Conservation (phyloP, 2,797 vertebrate species). For the Benthosema pterotum region DNA sequence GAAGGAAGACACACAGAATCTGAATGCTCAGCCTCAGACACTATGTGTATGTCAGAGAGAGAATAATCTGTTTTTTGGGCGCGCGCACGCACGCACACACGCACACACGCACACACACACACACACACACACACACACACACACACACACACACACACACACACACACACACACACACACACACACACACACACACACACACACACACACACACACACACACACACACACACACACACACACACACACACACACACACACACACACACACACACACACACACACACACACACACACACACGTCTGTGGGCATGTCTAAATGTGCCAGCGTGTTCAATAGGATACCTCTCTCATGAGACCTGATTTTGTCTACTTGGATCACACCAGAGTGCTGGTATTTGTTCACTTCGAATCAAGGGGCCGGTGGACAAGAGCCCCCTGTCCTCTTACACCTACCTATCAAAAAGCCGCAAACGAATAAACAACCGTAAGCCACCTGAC, state of each 20-base stretch:
- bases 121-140: too few species aligned
- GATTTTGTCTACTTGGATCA: constrained; percentile 74
- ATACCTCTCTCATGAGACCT: constrained; percentile 46
- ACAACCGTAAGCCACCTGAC: constrained; percentile 58
- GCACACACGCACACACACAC: too few species aligned
- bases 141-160: too few species aligned
- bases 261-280: too few species aligned
- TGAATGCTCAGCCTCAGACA: constrained; percentile 37
- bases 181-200: too few species aligned
- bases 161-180: too few species aligned
- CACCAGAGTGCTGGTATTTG: constrained; percentile 49
- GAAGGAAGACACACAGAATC: constrained; percentile 49
- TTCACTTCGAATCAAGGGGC: constrained; percentile 46
- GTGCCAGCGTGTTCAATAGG: constrained; percentile 45
- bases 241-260: too few species aligned
- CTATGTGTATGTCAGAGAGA: constrained; percentile 1
- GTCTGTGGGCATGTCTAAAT: not conserved
- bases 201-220: too few species aligned
- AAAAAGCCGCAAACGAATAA: constrained; percentile 64
- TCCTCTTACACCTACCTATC: constrained; percentile 29
- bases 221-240: too few species aligned
- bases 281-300: too few species aligned
- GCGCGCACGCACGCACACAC: too few species aligned
- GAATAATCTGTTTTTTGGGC: too few species aligned
- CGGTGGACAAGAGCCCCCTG: constrained; percentile 32